Conservation (phyloP, 2,888 invertebrate species). For the Zygothrica quintamaculata region DNA sequence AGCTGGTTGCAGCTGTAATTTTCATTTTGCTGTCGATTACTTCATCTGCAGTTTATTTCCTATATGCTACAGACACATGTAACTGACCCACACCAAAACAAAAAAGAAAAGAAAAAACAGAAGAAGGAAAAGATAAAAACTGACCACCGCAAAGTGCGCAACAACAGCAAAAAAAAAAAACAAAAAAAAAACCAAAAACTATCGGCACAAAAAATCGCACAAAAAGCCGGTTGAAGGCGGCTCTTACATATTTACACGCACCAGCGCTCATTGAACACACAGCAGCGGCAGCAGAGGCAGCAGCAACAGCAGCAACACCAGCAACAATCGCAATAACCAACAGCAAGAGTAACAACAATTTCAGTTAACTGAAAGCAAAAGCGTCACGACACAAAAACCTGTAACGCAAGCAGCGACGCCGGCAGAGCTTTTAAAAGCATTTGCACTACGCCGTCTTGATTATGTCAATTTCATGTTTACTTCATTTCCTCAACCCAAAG, state of each 20-base stretch:
- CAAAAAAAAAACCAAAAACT: conserved; percentile 40
- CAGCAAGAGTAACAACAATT: conserved; percentile 22
- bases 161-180: conserved; percentile 40
- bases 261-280: conserved; percentile 76
- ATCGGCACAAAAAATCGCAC: conserved; percentile 47
- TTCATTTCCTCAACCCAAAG: conserved; percentile 74
- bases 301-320: conserved; percentile 9
- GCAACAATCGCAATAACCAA: conserved; percentile 23
- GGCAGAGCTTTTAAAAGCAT: conserved; percentile 64
- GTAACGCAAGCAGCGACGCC: conserved; percentile 58
- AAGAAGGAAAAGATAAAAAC: conserved; percentile 39
- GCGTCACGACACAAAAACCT: conserved; percentile 72
- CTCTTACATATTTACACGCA: conserved; percentile 81
- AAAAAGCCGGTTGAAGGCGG: conserved; percentile 81
- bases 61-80: conserved; percentile 53
- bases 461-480: conserved; percentile 80
- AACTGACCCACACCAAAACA: conserved; percentile 20
- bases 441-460: conserved; percentile 71
- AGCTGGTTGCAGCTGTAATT: conserved; percentile 53
- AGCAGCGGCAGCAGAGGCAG: conserved; percentile 29
- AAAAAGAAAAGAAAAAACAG: no score
- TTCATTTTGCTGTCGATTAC: conserved; percentile 56
- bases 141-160: conserved; percentile 70
- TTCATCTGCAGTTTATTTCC: conserved; percentile 74
- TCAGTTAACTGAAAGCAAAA: conserved; percentile 59